Base-by-base conservation (phyloP, 1,140 invertebrate genomes). In the Drosophila burlai region DNA sequence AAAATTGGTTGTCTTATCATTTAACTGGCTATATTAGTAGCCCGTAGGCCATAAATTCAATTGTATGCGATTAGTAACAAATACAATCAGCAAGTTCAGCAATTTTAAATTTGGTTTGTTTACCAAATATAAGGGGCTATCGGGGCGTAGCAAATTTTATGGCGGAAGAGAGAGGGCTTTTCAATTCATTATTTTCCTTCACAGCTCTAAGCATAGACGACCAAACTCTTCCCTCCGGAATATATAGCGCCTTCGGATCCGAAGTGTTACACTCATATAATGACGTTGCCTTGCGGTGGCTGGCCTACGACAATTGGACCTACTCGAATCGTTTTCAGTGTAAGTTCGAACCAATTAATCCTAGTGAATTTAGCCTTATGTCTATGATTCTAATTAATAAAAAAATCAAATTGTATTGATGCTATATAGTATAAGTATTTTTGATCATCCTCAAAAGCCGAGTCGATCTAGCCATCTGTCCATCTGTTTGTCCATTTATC, bases 211-310 rank as follows among this genome's bases (percentile, higher is more conserved):
- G 54, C 26, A 40, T 73, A 29, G 76, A 87, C 7, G 61, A 96
- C 94, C 60, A 76, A 38, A 57, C 72, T 8, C 21, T 99, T 2
- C 98, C 98, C 16, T 97, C 98, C 13, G 97, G 97, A 29, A 95
- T 99, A 80, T 99, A 97, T 89, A 96, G 96, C 1, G 97, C 97
- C 93, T 78, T 92, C 8, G 57, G 59, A 31, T 24, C 38, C 1
- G 63, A 71, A 16, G 95, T 97, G 9, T 95, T 98, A 62, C 94
- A 94, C 50, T 94, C 95, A 11, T 95, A 95, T 75, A 98, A 98
- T 92, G 98, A 99, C 93, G 92, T 97, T 0, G 92, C 94, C 21
- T 96, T 97, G 73, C 94, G 96, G 81, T 98, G 97, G 97, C 95
- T 98, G 15, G 95, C 96, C 1, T 94, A 95, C 80, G 95, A 96